Evolutionary conservation across 2,888 invertebrate genomes (phyloP), one percentile per base, ranked within the genome.

Genomic region (Melipona bicolor): DNA sequence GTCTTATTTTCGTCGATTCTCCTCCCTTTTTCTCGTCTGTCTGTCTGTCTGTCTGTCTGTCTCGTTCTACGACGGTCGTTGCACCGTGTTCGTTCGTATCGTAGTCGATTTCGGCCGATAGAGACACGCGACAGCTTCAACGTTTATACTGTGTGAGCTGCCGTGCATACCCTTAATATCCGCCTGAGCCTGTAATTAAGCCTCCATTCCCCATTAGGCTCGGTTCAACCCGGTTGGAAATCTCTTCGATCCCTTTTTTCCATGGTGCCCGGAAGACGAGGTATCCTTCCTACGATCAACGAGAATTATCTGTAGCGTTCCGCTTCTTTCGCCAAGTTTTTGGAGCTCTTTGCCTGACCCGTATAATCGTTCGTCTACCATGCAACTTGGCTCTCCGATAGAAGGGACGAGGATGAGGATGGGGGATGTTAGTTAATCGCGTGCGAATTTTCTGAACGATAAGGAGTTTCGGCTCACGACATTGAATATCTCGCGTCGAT

Each of bases 121-220:
- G 89, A 84, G 86, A 89, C 85, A 89, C 90, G 84, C 88, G 90
- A 79, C 88, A 77, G 87, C 90, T 84, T 86, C 86, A 79, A 84
- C 90, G 89, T 90, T 90, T 89, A 90, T 89, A 77, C 87, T 82
- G 43, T 43, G 43, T 11, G 82, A 86, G 88, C 90, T 90, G 85
- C 88, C 90, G 91, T 89, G 90, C 90, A 90, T 87, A 89, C 88
- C 91, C 90, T 90, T 90, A 90, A 90, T 90, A 90, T 90, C 90
- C 90, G 90, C 87, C 76, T 65, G 79, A 85, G 85, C 86, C 90
- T 86, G 90, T 90, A 90, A 90, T 90, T 90, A 90, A 90, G 86
- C 88, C 83, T 81, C 88, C 81, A 77, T 84, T 90, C 88, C 84
- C 89, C 90, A 89, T 89, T 90, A 89, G 90, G 89, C 90, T 90